Evolutionary conservation across 1,140 invertebrate species (phyloP).

Genomic region (Agrypnia vestita): DNA sequence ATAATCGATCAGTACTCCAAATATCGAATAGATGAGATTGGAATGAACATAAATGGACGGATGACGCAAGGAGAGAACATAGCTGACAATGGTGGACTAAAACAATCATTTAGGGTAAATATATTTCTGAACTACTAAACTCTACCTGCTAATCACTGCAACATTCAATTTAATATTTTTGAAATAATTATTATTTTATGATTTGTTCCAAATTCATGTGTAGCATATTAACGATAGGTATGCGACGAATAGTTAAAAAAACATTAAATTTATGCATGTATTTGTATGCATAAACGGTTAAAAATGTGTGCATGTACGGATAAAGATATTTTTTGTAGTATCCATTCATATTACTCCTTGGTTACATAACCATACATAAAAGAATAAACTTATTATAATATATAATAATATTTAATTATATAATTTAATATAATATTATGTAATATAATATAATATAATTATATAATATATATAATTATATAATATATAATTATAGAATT

Average conservation of each 20-base stretch:
- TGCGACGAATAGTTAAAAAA: not conserved
- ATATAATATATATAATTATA: too few relatives aligned
- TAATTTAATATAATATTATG: too few relatives aligned
- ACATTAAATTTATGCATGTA: not conserved
- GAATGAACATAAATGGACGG: constrained; percentile 65
- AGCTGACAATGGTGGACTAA: constrained; percentile 91
- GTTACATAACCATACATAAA: too few relatives aligned
- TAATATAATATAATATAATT: too few relatives aligned
- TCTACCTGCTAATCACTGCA: too few relatives aligned
- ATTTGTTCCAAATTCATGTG: not conserved
- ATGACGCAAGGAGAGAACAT: constrained; percentile 84
- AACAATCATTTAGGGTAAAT: constrained; percentile 82
- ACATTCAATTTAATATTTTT: too few relatives aligned
- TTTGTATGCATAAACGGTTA: constrained; percentile 23
- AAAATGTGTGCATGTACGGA: not conserved
- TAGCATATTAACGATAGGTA: not conserved
- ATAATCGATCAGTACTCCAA: constrained; percentile 81
- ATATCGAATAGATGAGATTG: constrained; percentile 71
- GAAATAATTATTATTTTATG: not conserved
- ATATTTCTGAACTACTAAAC: not conserved
- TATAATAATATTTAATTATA: too few relatives aligned
- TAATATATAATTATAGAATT: too few relatives aligned
- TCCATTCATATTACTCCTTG: too few relatives aligned
- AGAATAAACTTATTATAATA: too few relatives aligned
- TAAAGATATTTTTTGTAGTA: too few relatives aligned